Evolutionary conservation across 2,797 vertebrate genomes (phyloP), one percentile per base, ranked within the genome.

Genomic region (Onychomys torridus): DNA sequence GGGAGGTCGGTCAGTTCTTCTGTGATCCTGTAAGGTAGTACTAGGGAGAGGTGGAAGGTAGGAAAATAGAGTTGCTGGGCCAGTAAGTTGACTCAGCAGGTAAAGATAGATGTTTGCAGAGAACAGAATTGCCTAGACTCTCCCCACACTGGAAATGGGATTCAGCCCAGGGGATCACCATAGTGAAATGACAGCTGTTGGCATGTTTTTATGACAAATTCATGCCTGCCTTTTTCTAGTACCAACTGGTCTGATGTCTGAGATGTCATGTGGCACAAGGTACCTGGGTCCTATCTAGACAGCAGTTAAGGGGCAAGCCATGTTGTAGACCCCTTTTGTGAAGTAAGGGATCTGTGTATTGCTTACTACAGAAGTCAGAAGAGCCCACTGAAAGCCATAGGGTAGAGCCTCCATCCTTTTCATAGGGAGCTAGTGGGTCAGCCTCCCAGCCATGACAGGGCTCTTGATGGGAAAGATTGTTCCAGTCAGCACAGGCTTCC

Each of bases 331-430:
- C 59, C 29, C 37, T 93, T 37, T 67, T 93, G 67, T 84, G 85
- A 94, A 57, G 73, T 93, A 59, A 82, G 46, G 46, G 94, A 76
- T 79, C 46, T 65, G 46, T 61, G 16, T 93, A 25, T 65, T 89
- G 69, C 59, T 92, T 92, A 37, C 75, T 57, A 37, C n/a, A 76
- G 83, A 95, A 96, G 87, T 71, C 75, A 88, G 46, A 82, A 87
- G 61, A 97, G 40, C 49, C 52, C 67, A 46, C 75, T 34, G 61
- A 84, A 75, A 61, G 73, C 73, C 52, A 10, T 43, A 27, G 88
- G 81, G 77, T 63, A 67, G 67, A 11, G 13, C 5, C 25, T 95
- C 32, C 5, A 40, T 91, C 49, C 37, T 92, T 19, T 46, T 93
- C 65, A 61, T 91, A 27, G 29, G 43, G 96, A 73, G 73, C 46